Conservation (phyloP, 2,113 vertebrate genomes). For the Charadrius vociferus region DNA sequence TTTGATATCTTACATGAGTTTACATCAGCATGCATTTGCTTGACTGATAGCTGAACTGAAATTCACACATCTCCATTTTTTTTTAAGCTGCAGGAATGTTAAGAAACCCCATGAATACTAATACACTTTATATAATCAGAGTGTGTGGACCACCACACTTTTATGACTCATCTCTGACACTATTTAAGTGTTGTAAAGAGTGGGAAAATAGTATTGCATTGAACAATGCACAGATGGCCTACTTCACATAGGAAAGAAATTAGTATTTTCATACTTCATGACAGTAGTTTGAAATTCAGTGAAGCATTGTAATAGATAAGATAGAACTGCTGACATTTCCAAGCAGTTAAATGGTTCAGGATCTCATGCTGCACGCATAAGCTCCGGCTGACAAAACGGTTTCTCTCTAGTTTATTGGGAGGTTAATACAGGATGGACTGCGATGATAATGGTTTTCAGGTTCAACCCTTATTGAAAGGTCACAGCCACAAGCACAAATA, state of each 20-base stretch:
- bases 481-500: background rate
- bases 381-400: background rate
- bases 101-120: background rate
- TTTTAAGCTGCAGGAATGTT: background rate
- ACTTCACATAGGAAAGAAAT: background rate
- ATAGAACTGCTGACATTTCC: conserved; percentile 18
- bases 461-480: background rate
- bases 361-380: background rate
- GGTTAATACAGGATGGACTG: background rate
- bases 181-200: background rate
- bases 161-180: background rate
- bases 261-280: background rate
- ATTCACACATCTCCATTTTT: background rate
- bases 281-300: background rate
- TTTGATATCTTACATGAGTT: background rate
- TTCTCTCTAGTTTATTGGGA: background rate
- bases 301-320: background rate
- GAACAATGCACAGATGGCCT: background rate
- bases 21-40: background rate
- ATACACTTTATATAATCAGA: background rate
- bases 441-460: background rate
- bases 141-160: background rate
- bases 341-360: background rate
- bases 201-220: background rate
- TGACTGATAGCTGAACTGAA: background rate